Evolutionary conservation across 2,113 vertebrate genomes (phyloP), one percentile per base, ranked within the genome.

Genomic region (Bufo bufo): DNA sequence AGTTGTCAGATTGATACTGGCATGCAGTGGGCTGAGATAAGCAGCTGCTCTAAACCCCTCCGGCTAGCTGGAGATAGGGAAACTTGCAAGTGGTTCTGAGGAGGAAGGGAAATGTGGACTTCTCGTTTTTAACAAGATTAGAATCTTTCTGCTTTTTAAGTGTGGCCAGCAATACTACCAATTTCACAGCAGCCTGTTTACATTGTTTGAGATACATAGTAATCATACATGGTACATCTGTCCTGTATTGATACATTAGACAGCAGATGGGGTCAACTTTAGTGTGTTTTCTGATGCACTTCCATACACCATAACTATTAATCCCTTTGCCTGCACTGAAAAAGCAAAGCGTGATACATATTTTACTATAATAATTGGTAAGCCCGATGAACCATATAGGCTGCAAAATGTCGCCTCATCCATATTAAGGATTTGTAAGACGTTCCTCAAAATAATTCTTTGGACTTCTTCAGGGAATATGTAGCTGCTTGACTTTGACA

Each of bases 31-130:
- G 81, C 81, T 84, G 82, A 65, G 87, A 89, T 89, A 89, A 89
- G 87, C 87, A 84, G 82, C 61, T 84, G 81, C 87, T 69, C 72
- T 78, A 69, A 84, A 78, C 59, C 87, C 87, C 87, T 89, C 82
- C 63, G 87, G 87, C 87, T 58, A 89, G 13, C 77, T 33, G 61
- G 81, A 89, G 87, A 89, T 89, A 84, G 82, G 75, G 59, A 84
- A 78, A 84, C 81, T 66, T 89, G 63, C 72, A 84, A 84, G 66
- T 56, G n/a, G 8, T 84, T 69, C 49, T 52, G 82, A 84, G 74
- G 74, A 69, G 74, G 87, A 84, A 78, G 80, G 49, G 47, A 84
- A 69, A 56, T 50, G 71, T 56, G 81, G 50, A 69, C 72, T 89
- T 69, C 74, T 43, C 81, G 45, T 80, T 71, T 86, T 86, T 86